A percentile compares a stretch with the other conserved stretches of the same genome.
Evolutionary conservation across 1,140 invertebrate genomes (phyloP).

Genomic region (Pemphigus obesinymphae): DNA sequence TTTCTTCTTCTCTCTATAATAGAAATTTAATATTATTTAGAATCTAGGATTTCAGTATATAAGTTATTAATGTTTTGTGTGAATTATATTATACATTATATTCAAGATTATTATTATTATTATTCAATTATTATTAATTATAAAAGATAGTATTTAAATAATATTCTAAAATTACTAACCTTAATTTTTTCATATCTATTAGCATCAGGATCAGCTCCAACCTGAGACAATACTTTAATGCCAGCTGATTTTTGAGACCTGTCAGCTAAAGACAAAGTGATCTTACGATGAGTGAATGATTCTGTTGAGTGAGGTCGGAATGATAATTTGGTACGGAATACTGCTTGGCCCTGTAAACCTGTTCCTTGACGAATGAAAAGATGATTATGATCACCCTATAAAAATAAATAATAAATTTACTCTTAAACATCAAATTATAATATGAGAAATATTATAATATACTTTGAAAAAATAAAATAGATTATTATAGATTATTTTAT

Average conservation of each 20-base stretch:
- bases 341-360: slow-evolving; percentile 93
- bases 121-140: no score
- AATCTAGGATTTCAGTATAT: no score
- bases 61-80: no score
- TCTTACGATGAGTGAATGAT: slow-evolving; percentile 96
- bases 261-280: slow-evolving; percentile 95
- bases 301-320: slow-evolving; percentile 98
- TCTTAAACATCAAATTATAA: neutral
- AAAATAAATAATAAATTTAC: neutral
- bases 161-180: slow-evolving; percentile 55
- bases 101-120: no score
- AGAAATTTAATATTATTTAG: neutral
- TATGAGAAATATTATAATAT: neutral
- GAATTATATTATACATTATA: no score
- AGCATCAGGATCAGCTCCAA: slow-evolving; percentile 89
- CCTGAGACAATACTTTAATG: slow-evolving; percentile 92
- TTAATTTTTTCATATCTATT: slow-evolving; percentile 86
- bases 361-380: slow-evolving; percentile 95
- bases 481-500: no score
- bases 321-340: slow-evolving; percentile 92
- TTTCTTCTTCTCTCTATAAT: slow-evolving; percentile 86
- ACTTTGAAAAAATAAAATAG: no score
- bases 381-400: slow-evolving; percentile 87
- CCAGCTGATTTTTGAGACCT: slow-evolving; percentile 93
- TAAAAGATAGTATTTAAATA: no score